Base-by-base conservation (phyloP, 2,797 vertebrate genomes). In the Chaunax sp. region DNA sequence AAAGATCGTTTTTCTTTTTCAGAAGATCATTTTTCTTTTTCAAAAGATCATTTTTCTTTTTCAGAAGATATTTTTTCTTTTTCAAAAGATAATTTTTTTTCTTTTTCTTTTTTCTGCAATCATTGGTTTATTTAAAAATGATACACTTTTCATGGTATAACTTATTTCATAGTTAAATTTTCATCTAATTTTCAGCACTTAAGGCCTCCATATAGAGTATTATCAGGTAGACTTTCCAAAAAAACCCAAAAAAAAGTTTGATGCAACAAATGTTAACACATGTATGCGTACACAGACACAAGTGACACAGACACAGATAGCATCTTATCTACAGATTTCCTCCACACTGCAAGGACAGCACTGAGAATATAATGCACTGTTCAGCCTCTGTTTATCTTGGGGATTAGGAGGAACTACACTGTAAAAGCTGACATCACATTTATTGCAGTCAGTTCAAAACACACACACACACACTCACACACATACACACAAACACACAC, bases 251-350 rank as follows among this genome's bases (percentile, higher is more conserved):
- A 35, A 35, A 35, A 35, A 11, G 33, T 35, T 10, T 11, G 10
- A 35, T 35, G 33, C 33, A 35, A 35, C 59, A 64, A 50, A 50
- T 30, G 16, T 26, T 23, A 51, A 56, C 26, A 58, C 25, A 49
- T 3, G 16, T 18, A 56, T 20, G 46, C 35, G 45, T 20, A 50
- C 33, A 49, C 59, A 69, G 52, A 9, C 33, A 35, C 33, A 10
- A 11, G 33, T 35, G 33, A 35, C 6, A 9, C 33, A 35, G 3
- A 64, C 62, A 45, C 46, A 79, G 84, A 89, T 87, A 84, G 23
- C 45, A 90, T 89, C 89, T 90, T 83, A 89, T 87, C 82, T 70
- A 11, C 72, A 69, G 52, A 54, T 76, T 86, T 77, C 79, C 72
- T 80, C 77, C 60, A 69, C 43, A 30, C 54, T 74, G 67, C 74